Conservation (phyloP, 1,140 invertebrate genomes). For the Trachymyrmex septentrionalis region DNA sequence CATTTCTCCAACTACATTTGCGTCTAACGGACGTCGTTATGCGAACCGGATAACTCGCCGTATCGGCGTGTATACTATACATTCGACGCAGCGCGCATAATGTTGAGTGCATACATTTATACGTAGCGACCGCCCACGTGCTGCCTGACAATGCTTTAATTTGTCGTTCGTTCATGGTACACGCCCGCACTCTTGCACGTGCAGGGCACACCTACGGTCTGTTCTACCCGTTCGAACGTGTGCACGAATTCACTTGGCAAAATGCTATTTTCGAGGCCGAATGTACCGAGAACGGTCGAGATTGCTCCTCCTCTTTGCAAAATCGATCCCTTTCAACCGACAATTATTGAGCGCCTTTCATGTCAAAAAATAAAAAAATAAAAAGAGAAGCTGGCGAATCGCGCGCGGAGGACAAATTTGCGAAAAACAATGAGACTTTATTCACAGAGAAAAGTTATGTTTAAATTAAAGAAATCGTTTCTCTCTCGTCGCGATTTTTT, state of each 20-base stretch:
- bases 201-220: slow-evolving; percentile 13
- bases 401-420: neutral
- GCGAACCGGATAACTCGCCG: slow-evolving; percentile 3
- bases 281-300: neutral
- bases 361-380: neutral
- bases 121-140: slow-evolving; percentile 72
- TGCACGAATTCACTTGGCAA: slow-evolving; percentile 22
- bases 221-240: slow-evolving; percentile 18
- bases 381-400: neutral
- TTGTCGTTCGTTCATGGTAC: slow-evolving; percentile 52
- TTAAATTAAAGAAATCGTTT: too few relatives aligned
- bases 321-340: slow-evolving; percentile 30
- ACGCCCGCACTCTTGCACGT: slow-evolving; percentile 57
- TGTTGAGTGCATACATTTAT: slow-evolving; percentile 63
- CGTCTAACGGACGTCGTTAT: slow-evolving; percentile 40
- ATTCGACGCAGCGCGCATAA: slow-evolving; percentile 43
- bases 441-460: too few relatives aligned
- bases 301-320: neutral
- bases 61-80: slow-evolving; percentile 30
- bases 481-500: too few relatives aligned
- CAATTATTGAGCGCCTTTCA: neutral
- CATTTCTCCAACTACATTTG: neutral
- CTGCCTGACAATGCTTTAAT: slow-evolving; percentile 71
- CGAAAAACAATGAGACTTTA: neutral
- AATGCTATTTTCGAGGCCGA: slow-evolving; percentile 18